Evolutionary conservation across 2,888 invertebrate genomes (phyloP).

Genomic region (Drosophila kokeensis): DNA sequence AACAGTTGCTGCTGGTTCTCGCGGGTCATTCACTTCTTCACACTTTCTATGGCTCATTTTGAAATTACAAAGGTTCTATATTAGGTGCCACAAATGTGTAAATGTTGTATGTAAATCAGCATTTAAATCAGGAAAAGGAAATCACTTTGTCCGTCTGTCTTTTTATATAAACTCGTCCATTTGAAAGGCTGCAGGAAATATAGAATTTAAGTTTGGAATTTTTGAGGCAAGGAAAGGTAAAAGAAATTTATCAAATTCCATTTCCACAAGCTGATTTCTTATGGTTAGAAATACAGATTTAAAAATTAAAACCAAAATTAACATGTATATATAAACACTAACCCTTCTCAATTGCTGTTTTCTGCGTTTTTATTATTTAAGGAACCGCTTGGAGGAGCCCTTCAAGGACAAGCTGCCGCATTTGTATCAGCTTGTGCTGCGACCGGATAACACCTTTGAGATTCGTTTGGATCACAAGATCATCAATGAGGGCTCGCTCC

Average conservation of each 20-base stretch:
- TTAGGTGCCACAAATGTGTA: not conserved
- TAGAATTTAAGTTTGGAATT: no score
- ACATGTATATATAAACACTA: not conserved
- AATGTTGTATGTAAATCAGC: not conserved
- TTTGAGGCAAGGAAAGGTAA: not conserved
- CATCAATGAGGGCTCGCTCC: slow-evolving; percentile 93
- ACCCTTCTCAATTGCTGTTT: slow-evolving; percentile 11
- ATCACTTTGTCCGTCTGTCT: not conserved
- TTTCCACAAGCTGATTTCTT: no score
- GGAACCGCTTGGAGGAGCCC: slow-evolving; percentile 92
- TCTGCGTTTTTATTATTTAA: slow-evolving; percentile 63
- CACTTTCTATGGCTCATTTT: slow-evolving; percentile 18
- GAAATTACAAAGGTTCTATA: not conserved
- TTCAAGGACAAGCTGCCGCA: slow-evolving; percentile 97
- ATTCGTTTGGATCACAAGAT: slow-evolving; percentile 93
- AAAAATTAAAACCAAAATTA: not conserved
- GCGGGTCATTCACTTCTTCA: slow-evolving; percentile 40
- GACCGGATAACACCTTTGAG: slow-evolving; percentile 92
- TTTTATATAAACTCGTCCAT: no score
- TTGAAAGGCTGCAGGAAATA: no score
- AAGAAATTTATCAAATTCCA: not conserved
- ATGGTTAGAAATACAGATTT: not conserved
- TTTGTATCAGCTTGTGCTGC: slow-evolving; percentile 91
- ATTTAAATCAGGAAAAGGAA: not conserved
- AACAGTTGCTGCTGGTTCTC: slow-evolving; percentile 37